Base-by-base conservation (phyloP, 2,888 invertebrate species). In the Cerastis rubricosa region DNA sequence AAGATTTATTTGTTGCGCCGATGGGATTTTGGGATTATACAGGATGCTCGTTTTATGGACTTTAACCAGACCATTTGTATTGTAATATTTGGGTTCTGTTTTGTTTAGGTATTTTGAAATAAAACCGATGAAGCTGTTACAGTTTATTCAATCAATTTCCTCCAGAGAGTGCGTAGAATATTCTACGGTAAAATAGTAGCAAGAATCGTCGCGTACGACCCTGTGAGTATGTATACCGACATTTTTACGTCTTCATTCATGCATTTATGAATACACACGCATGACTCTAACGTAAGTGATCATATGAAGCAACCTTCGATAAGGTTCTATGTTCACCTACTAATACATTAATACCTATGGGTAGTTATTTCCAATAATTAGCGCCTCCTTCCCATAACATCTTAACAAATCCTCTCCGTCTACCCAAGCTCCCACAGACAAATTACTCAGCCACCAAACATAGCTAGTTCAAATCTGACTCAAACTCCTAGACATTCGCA, bases 1-100 rank as follows among this genome's bases (percentile, higher is more conserved):
- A 66, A 74, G 77, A 87, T 87, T 85, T 76, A 74, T 76, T 85
- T 71, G 49, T 75, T 81, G 22, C 68, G 59, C 59, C 45, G 47
- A 64, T 79, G 67, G 69, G 75, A 65, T 86, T 78, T 68, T 45
- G 43, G 69, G 69, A 80, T 86, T 84, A 80, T 49, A 78, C 2
- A 63, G 70, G 6, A 4, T 84, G 49, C 61, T 71, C 51, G 35
- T 79, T 82, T 75, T 66, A 74, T 35, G 59, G 69, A 61, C 67
- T 71, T 69, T 74, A 63, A 64, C 61, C 43, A 70, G 70, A 57
- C 47, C 19, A 4, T 75, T 69, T 75, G 45, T 69, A 25, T 54
- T n/a, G 14, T n/a, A n/a, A 76, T 54, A 61, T 84, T 71, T 66
- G 19, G 49, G 43, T 68, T 35, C n/a, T 1, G 0, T 35, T 59